Base-by-base conservation (phyloP, 2,113 vertebrate genomes). In the Aphyosemion australe region DNA sequence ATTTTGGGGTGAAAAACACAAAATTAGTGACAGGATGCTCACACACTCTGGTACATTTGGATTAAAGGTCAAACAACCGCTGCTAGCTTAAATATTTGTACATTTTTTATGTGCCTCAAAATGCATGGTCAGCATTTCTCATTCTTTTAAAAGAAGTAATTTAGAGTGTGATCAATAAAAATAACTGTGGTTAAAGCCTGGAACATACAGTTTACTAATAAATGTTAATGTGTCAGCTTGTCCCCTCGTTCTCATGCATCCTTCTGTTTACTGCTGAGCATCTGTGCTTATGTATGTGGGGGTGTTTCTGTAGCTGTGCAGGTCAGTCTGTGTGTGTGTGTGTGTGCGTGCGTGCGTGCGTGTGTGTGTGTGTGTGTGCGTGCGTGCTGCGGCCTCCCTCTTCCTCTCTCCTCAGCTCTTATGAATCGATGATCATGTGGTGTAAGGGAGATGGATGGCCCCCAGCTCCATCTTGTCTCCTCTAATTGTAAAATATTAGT, bases 401-500 rank as follows among this genome's bases (percentile, higher is more conserved):
- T 63, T 64, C 61, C 71, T 47, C 67, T 78, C 65, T 78, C 65
- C 72, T 78, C 76, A 72, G 94, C 95, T 87, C 83, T 96, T 98
- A 98, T 99, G 97, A 98, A 99, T 99, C 95, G 95, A 97, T 99
- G 97, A 99, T 99, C 95, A 96, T 95, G 95, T 94, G 94, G 94
- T 96, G 93, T 98, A 99, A 99, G 96, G 95, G 96, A 99, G 96
- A 99, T 97, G 95, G 97, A 99, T 99, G 94, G 95, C 93, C 95
- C 92, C 93, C 93, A 96, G 95, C 95, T 95, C 94, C 95, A 94
- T 96, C 96, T 95, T 99, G 96, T 98, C 97, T 98, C 92, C 95
- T 98, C 96, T 99, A 98, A 98, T 98, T 98, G 97, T 99, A 99
- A 99, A 99, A 97, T 98, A 99, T 99, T 99, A 99, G 96, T 97